Conservation (phyloP, 2,797 vertebrate genomes). For the Lacerta agilis region DNA sequence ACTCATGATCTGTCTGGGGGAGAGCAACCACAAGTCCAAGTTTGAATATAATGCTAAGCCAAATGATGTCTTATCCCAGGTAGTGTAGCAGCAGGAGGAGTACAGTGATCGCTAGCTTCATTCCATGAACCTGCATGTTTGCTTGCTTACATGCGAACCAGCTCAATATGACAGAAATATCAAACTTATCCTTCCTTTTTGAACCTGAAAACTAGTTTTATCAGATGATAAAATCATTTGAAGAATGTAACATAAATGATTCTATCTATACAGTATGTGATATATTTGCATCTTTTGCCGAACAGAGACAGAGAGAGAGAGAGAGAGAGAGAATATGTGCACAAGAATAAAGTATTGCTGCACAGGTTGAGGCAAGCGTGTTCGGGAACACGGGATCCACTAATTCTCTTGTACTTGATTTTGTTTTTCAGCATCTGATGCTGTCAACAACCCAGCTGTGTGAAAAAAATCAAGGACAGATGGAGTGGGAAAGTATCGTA, state of each 20-base stretch:
- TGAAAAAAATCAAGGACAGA: conserved; percentile 13
- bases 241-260: neutral
- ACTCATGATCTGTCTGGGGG: no score
- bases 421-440: neutral
- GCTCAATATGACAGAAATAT: neutral
- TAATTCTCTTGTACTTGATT: conserved; percentile 1
- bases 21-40: no score
- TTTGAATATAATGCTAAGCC: no score
- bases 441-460: conserved; percentile 1
- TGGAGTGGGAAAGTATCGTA: neutral
- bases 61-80: no score
- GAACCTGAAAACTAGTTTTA: neutral
- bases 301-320: neutral
- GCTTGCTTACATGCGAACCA: neutral
- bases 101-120: no score
- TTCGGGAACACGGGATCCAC: neutral
- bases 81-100: no score
- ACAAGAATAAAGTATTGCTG: neutral
- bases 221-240: neutral
- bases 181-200: neutral
- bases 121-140: no score
- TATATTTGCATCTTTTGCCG: neutral
- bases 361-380: neutral
- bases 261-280: neutral
- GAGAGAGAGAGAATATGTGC: neutral